Percentiles rank a stretch among this genome's conserved stretches.
Evolutionary conservation across 2,797 vertebrate species (phyloP).

Genomic region (Menidia menidia): DNA sequence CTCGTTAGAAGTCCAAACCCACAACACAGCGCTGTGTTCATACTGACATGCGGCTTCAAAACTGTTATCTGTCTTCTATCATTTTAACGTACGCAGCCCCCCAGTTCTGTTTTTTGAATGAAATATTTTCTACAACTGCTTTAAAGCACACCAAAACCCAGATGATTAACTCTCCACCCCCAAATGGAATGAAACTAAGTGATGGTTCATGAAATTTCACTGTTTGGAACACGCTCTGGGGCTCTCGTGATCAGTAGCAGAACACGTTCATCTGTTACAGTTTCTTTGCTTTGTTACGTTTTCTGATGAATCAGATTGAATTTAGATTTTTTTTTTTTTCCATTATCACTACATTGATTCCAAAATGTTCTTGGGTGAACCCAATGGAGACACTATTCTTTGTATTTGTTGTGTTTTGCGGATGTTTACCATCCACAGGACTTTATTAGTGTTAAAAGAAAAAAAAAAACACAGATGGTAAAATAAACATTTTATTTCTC

Average conservation of each 20-base stretch:
- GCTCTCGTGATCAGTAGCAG: conserved; percentile 31
- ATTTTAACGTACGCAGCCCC: conserved; percentile 29
- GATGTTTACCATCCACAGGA: conserved; percentile 62
- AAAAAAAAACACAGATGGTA: conserved; percentile 56
- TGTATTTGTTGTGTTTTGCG: conserved; percentile 66
- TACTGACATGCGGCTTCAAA: conserved; percentile 23
- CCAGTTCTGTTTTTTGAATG: conserved; percentile 20
- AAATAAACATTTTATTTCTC: conserved; percentile 84
- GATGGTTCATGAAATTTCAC: conserved; percentile 37
- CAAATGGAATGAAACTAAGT: conserved; percentile 39
- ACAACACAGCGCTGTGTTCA: conserved; percentile 18
- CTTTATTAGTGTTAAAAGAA: conserved; percentile 70
- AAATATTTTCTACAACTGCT: conserved; percentile 44
- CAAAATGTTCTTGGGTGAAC: conserved; percentile 68
- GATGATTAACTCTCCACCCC: conserved; percentile 20
- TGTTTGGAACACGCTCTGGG: conserved; percentile 34
- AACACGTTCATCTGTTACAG: conserved; percentile 63
- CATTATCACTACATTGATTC: conserved; percentile 70
- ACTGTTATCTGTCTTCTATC: conserved; percentile 24
- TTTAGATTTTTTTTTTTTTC: conserved; percentile 36
- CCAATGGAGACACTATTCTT: conserved; percentile 67
- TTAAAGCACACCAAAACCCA: conserved; percentile 32
- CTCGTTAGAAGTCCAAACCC: conserved; percentile 45
- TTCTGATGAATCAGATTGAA: conserved; percentile 57
- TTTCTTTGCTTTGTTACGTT: conserved; percentile 60